A percentile compares a stretch with the other conserved stretches of the same genome.
Evolutionary conservation across 2,797 vertebrate species (phyloP).

Genomic region (Smutsia temminckii): DNA sequence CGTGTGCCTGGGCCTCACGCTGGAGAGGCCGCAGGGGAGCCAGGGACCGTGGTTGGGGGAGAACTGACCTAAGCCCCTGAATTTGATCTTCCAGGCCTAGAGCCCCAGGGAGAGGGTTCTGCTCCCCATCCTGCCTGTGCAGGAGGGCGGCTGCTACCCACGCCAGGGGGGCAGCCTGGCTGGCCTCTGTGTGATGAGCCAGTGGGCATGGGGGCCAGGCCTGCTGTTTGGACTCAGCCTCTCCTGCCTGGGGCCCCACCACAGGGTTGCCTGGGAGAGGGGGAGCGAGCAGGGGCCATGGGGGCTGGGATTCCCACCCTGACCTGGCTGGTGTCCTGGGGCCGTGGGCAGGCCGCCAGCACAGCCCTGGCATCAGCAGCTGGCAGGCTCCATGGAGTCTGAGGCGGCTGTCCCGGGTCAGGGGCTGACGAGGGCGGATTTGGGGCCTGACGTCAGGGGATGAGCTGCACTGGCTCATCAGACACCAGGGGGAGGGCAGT

Average conservation of each 20-base stretch:
- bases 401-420: background rate
- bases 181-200: background rate
- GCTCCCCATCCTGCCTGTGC: accelerated
- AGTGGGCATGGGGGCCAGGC: accelerated
- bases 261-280: background rate
- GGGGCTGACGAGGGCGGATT: conserved; percentile 37
- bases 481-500: background rate
- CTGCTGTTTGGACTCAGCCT: accelerated
- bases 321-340: background rate
- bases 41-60: accelerated
- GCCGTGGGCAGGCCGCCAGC: background rate
- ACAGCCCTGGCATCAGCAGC: background rate
- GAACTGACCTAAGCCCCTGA: too few species aligned
- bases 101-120: accelerated
- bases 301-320: too few species aligned
- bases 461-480: background rate
- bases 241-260: background rate
- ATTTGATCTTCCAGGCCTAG: background rate
- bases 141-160: too few species aligned
- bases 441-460: conserved; percentile 72
- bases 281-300: background rate
- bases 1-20: background rate
- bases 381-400: background rate
- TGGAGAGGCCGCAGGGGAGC: background rate
- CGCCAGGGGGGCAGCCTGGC: too few species aligned